phyloP scores from a whole-genome alignment of 2,888 invertebrate genomes.

The Lasioglossum vierecki region DNA sequence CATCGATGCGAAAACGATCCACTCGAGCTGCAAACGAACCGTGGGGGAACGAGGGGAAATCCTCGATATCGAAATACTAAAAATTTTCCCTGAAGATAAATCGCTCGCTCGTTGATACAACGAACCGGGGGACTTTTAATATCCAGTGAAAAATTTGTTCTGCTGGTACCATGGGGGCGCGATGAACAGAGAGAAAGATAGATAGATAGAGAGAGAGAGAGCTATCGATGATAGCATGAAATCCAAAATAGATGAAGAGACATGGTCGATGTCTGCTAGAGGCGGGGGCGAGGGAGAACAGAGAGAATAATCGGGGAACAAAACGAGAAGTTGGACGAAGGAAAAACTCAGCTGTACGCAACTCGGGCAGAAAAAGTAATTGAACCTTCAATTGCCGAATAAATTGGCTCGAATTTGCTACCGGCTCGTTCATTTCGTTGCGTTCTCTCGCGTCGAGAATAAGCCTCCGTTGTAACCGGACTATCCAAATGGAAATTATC shows the following conservation, averaged over 20 bases:
- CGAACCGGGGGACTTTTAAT: background rate
- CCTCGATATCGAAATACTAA: conserved; percentile 5
- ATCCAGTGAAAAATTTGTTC: conserved; percentile 7
- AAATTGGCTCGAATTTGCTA: conserved; percentile 73
- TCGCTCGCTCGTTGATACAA: background rate
- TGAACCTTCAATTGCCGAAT: conserved; percentile 74
- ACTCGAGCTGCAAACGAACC: background rate
- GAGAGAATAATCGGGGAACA: background rate
- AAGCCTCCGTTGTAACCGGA: too few species aligned
- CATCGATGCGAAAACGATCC: background rate
- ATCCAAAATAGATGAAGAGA: conserved; percentile 11
- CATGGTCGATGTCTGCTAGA: background rate
- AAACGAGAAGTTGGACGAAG: conserved; percentile 30
- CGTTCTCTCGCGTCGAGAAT: background rate
- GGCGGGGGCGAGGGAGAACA: background rate
- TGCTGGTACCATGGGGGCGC: background rate
- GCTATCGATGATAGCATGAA: conserved; percentile 3
- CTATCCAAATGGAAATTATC: too few species aligned
- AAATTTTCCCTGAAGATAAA: background rate
- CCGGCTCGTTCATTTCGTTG: conserved; percentile 31
- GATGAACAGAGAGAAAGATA: background rate
- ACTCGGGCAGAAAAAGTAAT: conserved; percentile 67
- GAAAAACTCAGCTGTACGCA: conserved; percentile 56
- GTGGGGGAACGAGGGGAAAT: background rate
- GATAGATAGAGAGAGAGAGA: background rate